Conservation (phyloP, 2,113 vertebrate species). For the Rostratula benghalensis region DNA sequence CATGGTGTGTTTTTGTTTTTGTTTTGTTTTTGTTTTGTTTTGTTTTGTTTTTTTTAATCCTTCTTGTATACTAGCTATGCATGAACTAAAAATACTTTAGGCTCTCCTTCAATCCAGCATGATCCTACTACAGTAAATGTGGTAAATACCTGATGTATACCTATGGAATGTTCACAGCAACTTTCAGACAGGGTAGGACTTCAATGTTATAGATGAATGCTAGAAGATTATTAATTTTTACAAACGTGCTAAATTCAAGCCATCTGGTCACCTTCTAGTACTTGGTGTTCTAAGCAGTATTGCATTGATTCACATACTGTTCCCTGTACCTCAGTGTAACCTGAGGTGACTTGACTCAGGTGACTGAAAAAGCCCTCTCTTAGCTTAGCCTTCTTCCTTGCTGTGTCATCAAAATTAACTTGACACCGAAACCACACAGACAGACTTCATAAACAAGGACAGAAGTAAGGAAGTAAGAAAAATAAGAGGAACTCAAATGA, state of each 20-base stretch:
- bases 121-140: neutral
- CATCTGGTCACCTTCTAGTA: neutral
- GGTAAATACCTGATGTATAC: neutral
- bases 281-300: conserved; percentile 8
- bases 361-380: neutral
- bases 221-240: neutral
- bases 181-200: neutral
- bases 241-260: neutral
- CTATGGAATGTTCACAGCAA: neutral
- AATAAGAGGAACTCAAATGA: neutral
- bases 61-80: neutral
- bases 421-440: neutral
- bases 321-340: neutral
- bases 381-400: neutral
- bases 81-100: neutral
- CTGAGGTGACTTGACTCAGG: conserved; percentile 39
- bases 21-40: too few relatives aligned
- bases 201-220: neutral
- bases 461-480: neutral
- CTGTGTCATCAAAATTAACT: conserved; percentile 25
- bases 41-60: neutral
- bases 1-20: too few relatives aligned
- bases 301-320: neutral
- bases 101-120: neutral
- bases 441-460: neutral